Evolutionary conservation across 2,113 vertebrate genomes (phyloP), one percentile per base, ranked within the genome.

Genomic region (Lamprotornis superbus): DNA sequence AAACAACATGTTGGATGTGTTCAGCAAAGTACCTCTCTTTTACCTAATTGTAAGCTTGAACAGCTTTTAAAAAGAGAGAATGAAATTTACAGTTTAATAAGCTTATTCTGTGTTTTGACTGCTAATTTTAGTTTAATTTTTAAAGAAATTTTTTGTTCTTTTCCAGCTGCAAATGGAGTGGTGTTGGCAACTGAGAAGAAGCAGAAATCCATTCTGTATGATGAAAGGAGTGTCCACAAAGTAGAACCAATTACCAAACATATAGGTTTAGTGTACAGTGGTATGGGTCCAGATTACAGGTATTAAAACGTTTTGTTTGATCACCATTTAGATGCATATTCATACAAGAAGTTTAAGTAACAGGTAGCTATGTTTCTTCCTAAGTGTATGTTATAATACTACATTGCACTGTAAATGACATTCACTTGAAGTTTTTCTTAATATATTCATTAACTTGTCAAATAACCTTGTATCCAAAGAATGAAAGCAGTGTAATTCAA

Each of bases 201-300:
- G 96, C 99, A 99, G 95, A 99, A 99, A 94, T 99, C 99, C 28
- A 99, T 99, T 76, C 98, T 99, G 86, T 99, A 99, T 63, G 99
- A 99, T 95, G 99, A 99, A 92, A 98, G 99, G 95, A 99, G 99
- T 56, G 99, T 99, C 77, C 99, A 99, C 95, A 99, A 99, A 98
- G 99, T 99, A 97, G 99, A 99, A 94, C 98, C 99, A 35, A 99
- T 99, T 97, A 99, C 99, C 83, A 99, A 99, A 96, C 99, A 99
- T 80, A 99, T 99, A 97, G 99, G 99, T 74, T 98, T 99, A 98
- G 99, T 99, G 75, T 99, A 99, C 94, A 99, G 99, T 23, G 99
- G 99, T 76, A 99, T 99, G 99, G 99, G 99, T 56, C 99, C 99
- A 39, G 99, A 99, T 97, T 99, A 99, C 98, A 99, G 99, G 99